Percentiles rank a stretch among this genome's conserved stretches.
These are phyloP conservation scores for Apus apus DNA, from an alignment of 2,113 vertebrate genomes.

Conservation along the genomic window DNA sequence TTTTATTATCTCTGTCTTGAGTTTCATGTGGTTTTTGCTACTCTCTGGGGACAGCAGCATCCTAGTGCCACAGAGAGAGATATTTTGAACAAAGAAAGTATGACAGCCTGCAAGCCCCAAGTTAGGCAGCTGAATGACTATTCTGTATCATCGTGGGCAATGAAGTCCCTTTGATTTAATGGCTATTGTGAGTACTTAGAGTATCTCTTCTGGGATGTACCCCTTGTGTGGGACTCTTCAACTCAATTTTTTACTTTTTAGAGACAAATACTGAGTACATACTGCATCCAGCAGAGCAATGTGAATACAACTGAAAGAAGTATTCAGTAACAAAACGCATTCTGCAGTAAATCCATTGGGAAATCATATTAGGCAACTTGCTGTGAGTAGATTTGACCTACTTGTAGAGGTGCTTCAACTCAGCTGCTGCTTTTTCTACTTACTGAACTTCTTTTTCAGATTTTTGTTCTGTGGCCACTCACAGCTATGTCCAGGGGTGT, in stretches of 20 bases:
- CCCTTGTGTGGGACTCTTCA: not conserved
- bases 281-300: not conserved
- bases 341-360: not conserved
- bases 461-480: not conserved
- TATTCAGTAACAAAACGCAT: not conserved
- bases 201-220: not conserved
- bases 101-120: not conserved
- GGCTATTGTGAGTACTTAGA: not conserved
- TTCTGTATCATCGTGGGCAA: not conserved
- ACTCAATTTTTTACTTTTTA: not conserved
- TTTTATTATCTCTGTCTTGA: not conserved
- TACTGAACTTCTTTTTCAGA: not conserved
- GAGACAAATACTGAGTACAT: not conserved
- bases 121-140: not conserved
- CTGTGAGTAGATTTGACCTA: not conserved
- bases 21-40: not conserved
- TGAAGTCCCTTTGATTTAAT: not conserved
- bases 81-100: not conserved
- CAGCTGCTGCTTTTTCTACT: not conserved
- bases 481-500: slow-evolving; percentile 16
- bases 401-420: not conserved
- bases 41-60: not conserved
- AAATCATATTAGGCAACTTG: not conserved
- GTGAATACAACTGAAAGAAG: not conserved
- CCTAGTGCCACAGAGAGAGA: not conserved